These are phyloP conservation scores for Phyto melanocephala DNA, from an alignment of 2,888 invertebrate species.

Conservation along the genomic window DNA sequence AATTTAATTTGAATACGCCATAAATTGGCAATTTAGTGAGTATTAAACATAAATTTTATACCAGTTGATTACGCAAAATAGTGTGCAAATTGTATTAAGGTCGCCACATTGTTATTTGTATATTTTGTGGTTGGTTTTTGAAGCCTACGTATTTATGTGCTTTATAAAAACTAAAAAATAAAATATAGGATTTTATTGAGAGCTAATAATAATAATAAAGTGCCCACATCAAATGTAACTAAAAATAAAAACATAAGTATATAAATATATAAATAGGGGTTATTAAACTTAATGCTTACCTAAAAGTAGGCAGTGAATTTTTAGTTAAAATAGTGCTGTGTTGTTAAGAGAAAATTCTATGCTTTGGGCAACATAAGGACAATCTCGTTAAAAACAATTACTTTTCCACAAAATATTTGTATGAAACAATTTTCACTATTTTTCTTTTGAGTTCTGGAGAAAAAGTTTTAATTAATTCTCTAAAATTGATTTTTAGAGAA, in stretches of 20 bases:
- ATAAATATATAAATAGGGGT: background rate
- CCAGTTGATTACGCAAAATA: conserved; percentile 2
- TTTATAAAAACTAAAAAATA: too few species aligned
- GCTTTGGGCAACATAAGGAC: too few species aligned
- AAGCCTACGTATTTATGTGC: background rate
- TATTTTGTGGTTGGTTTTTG: conserved; percentile 4
- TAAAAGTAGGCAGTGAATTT: background rate
- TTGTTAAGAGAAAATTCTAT: background rate
- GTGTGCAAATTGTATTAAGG: background rate
- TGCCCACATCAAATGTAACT: too few species aligned
- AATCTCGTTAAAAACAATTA: too few species aligned
- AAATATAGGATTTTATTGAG: too few species aligned
- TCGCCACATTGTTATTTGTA: background rate
- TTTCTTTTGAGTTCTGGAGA: too few species aligned
- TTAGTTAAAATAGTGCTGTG: background rate
- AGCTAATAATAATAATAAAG: too few species aligned
- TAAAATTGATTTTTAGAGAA: too few species aligned
- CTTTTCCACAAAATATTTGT: too few species aligned
- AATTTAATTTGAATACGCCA: conserved; percentile 5
- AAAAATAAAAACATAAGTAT: background rate
- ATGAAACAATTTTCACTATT: too few species aligned
- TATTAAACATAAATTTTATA: background rate
- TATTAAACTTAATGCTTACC: background rate
- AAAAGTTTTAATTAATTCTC: too few species aligned
- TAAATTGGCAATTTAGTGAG: conserved; percentile 13